Conservation (phyloP, 1,140 invertebrate genomes). For the Drosophila insularis region DNA sequence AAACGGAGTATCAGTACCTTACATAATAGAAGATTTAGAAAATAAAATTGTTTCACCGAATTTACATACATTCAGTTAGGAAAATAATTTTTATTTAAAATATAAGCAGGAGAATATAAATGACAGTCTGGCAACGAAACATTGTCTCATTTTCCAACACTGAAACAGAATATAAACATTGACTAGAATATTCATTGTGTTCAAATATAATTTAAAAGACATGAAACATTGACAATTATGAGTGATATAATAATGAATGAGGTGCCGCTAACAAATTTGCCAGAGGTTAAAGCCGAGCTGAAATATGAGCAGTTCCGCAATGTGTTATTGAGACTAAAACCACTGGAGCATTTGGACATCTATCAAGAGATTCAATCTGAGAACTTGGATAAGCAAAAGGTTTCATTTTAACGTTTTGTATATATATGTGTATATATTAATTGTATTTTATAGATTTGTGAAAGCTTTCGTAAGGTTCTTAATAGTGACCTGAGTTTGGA, state of each 20-base stretch:
- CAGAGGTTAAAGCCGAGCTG: conserved; percentile 16
- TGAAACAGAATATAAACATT: too few relatives aligned
- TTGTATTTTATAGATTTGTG: conserved; percentile 30
- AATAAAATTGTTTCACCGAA: too few relatives aligned
- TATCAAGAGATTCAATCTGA: conserved; percentile 11
- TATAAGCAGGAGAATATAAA: too few relatives aligned
- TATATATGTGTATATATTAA: not conserved
- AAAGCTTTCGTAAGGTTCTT: conserved; percentile 25
- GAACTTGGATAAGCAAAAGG: conserved; percentile 28
- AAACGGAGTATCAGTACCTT: too few relatives aligned
- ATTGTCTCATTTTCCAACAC: too few relatives aligned
- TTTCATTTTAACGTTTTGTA: not conserved
- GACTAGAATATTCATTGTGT: too few relatives aligned
- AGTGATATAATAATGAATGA: conserved; percentile 21
- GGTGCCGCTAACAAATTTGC: conserved; percentile 2
- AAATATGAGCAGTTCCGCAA: conserved; percentile 11
- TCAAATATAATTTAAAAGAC: too few relatives aligned
- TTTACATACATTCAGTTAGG: too few relatives aligned
- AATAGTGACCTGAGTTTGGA: conserved; percentile 37
- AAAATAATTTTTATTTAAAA: too few relatives aligned
- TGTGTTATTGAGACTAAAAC: not conserved
- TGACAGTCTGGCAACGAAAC: too few relatives aligned
- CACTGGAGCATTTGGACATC: conserved; percentile 24
- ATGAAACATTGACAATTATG: too few relatives aligned
- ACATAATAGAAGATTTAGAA: too few relatives aligned